Base-by-base conservation (phyloP, 2,888 invertebrate genomes). In the Limnephilus marmoratus region DNA sequence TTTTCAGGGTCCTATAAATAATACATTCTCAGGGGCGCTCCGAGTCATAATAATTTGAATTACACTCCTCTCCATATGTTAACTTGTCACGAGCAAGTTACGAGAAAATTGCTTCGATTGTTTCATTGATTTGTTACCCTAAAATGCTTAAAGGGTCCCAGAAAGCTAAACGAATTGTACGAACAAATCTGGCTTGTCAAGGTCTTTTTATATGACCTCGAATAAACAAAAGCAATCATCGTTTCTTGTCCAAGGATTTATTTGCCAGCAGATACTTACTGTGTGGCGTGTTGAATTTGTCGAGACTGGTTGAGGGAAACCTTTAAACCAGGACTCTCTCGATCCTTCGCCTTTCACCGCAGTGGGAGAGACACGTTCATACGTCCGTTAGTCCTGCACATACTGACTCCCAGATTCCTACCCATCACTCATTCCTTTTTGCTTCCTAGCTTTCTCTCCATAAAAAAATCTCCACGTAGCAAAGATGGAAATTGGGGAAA, bases 31-130 rank as follows among this genome's bases (percentile, higher is more conserved):
- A 24, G n/a, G 24, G 24, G 9, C 68, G 24, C 68, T 24, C n/a
- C 9, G 3, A 24, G 34, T 83, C 41, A 24, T 37, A 41, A 15
- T 24, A 83, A 83, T 41, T 83, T 83, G 34, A 37, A 83, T 83
- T 83, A 83, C 83, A 34, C 18, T 34, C 15, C 83, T 15, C 15
- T 31, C 15, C 31, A 24, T 37, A 41, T 83, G 83, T 83, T 24
- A 34, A 41, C 37, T n/a, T 83, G 83, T 83, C 83, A 83, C 24
- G 41, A 83, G 18, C 83, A 37, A 83, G 83, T 83, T 11, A 41
- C 24, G 83, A 83, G 83, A 83, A 83, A 83, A 83, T 83, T 83
- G 83, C 83, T 15, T 18, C 37, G 37, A 24, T 37, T 68, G 68
- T 68, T 68, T 24, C 37, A n/a, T 37, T 83, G 83, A 83, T 83